phyloP scores from a whole-genome alignment of 2,113 vertebrate species.

The Paracanthobrama guichenoti region DNA sequence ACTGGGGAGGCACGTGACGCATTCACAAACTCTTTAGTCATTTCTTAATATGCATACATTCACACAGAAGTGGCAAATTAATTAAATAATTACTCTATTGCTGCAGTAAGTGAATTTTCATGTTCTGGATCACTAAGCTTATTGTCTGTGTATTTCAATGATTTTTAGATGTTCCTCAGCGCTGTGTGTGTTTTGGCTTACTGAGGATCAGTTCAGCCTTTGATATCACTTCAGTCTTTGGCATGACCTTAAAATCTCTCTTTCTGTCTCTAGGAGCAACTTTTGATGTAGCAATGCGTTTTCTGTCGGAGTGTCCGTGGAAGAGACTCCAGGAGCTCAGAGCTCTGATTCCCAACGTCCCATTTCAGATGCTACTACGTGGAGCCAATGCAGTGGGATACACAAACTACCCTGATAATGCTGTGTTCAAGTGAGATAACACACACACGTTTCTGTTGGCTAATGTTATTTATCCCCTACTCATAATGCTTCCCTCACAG shows the following conservation, averaged over 20 bases:
- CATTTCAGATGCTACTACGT: conserved; percentile 92
- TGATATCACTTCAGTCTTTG: not conserved
- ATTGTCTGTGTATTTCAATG: not conserved
- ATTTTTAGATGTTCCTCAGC: not conserved
- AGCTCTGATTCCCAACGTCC: conserved; percentile 87
- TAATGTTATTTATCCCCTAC: not conserved
- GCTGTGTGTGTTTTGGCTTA: not conserved
- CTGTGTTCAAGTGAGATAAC: conserved; percentile 85
- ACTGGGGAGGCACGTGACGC: conserved; percentile 85
- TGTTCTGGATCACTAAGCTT: not conserved
- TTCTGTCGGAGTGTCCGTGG: conserved; percentile 92
- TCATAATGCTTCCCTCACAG: not conserved
- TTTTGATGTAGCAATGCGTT: conserved; percentile 92
- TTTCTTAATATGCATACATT: not conserved
- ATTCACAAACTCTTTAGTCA: conserved; percentile 15
- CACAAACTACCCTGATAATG: conserved; percentile 93
- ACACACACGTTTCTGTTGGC: not conserved
- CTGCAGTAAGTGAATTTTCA: not conserved
- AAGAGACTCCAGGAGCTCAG: conserved; percentile 88
- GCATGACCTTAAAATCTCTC: conserved; percentile 9
- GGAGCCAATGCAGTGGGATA: conserved; percentile 93
- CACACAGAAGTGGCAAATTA: no score
- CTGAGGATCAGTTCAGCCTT: not conserved
- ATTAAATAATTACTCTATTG: not conserved
- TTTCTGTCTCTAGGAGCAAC: conserved; percentile 66